Evolutionary conservation across 1,140 invertebrate species (phyloP).

Genomic region (Gonatopus flavifemur): DNA sequence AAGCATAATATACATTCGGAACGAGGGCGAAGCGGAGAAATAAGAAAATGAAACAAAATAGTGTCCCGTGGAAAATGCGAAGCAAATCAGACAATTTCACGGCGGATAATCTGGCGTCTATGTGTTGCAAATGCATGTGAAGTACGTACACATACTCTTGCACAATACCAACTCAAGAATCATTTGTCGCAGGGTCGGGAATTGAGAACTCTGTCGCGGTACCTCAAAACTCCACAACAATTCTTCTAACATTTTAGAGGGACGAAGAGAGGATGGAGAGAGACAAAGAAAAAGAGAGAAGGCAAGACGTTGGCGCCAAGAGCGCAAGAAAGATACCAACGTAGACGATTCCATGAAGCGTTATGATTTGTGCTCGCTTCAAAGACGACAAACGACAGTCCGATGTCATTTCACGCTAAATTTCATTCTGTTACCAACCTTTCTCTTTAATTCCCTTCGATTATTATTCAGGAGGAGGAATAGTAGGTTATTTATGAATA

Average conservation of each 20-base stretch:
- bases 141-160: slow-evolving; percentile 7
- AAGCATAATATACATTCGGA: too few species aligned
- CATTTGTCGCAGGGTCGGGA: slow-evolving; percentile 26
- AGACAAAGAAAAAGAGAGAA: neutral
- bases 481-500: neutral
- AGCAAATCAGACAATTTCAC: slow-evolving; percentile 53
- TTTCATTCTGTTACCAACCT: too few species aligned
- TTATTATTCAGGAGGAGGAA: neutral
- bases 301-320: slow-evolving; percentile 8
- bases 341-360: slow-evolving; percentile 50
- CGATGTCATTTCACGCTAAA: slow-evolving; percentile 58
- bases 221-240: too few species aligned
- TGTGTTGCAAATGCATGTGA: slow-evolving; percentile 32
- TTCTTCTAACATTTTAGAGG: too few species aligned
- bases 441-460: neutral
- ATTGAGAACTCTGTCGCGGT: too few species aligned
- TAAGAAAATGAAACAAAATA: slow-evolving; percentile 31
- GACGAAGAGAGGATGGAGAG: slow-evolving; percentile 14
- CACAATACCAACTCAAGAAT: slow-evolving; percentile 17
- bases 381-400: slow-evolving; percentile 53
- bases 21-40: too few species aligned
- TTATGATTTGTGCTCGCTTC: slow-evolving; percentile 54
- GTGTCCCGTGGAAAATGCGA: slow-evolving; percentile 39
- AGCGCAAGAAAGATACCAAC: slow-evolving; percentile 18
- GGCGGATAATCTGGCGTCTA: slow-evolving; percentile 42